A percentile compares a stretch with the other conserved stretches of the same genome.
These are phyloP conservation scores for Smittia sp. DNA, from an alignment of 2,888 invertebrate species.

Conservation along the genomic window DNA sequence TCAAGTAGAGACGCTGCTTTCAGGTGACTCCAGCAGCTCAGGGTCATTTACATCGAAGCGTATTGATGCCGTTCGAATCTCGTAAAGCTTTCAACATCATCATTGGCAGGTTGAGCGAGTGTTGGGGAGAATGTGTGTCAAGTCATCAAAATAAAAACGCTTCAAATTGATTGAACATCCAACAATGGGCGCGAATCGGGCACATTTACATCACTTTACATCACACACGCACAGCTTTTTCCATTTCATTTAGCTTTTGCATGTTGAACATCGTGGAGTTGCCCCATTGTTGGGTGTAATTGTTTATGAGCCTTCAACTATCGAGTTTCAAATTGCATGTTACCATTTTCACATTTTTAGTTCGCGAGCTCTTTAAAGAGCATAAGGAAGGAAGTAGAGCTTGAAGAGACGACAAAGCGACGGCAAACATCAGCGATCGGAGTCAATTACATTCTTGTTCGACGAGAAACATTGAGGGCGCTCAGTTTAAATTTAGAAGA, in stretches of 20 bases:
- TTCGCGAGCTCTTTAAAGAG: neutral
- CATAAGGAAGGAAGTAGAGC: constrained; percentile 21
- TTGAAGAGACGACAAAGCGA: constrained; percentile 15
- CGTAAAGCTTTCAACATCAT: neutral
- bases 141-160: constrained; percentile 21
- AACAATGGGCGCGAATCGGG: constrained; percentile 10
- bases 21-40: neutral
- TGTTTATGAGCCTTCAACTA: constrained; percentile 24
- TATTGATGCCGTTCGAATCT: neutral
- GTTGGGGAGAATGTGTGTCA: constrained; percentile 22
- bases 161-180: constrained; percentile 28
- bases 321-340: constrained; percentile 28
- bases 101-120: neutral
- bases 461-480: neutral
- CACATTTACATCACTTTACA: neutral
- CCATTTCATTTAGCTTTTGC: constrained; percentile 18
- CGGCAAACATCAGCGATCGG: neutral
- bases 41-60: constrained; percentile 5
- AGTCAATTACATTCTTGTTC: constrained; percentile 12
- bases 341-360: neutral
- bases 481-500: neutral
- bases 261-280: constrained; percentile 2
- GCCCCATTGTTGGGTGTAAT: constrained; percentile 26
- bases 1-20: neutral
- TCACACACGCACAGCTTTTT: constrained; percentile 3